Evolutionary conservation across 2,797 vertebrate species (phyloP).

Genomic region (Sebastes oblongus): DNA sequence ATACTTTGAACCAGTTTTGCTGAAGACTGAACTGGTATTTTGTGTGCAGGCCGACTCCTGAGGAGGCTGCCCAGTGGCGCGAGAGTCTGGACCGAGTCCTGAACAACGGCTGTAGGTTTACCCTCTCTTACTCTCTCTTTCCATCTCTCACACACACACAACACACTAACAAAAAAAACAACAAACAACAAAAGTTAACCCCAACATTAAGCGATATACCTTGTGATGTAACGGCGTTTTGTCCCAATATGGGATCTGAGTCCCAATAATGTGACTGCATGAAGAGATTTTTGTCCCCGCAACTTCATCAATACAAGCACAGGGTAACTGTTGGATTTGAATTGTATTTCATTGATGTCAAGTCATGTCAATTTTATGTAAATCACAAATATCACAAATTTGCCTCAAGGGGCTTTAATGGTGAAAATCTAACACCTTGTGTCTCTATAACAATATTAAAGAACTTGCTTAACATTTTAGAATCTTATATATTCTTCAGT

Average conservation of each 20-base stretch:
- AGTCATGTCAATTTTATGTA: no score
- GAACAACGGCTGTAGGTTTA: slow-evolving; percentile 89
- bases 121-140: slow-evolving; percentile 4
- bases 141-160: not conserved
- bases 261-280: not conserved
- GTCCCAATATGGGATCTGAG: not conserved
- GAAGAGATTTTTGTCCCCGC: not conserved
- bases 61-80: slow-evolving; percentile 91
- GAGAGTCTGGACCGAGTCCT: slow-evolving; percentile 93
- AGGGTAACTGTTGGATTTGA: not conserved
- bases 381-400: not conserved
- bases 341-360: no score
- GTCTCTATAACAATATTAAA: not conserved
- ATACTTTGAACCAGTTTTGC: not conserved
- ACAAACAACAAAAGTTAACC: not conserved
- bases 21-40: slow-evolving; percentile 5
- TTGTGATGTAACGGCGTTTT: not conserved
- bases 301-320: not conserved
- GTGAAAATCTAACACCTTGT: not conserved
- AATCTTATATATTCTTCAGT: not conserved
- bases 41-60: slow-evolving; percentile 82
- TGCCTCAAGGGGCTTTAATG: not conserved
- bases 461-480: not conserved
- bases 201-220: not conserved
- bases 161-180: not conserved